Conservation (phyloP, 2,113 vertebrate genomes). For the Hydrochoerus hydrochaeris region DNA sequence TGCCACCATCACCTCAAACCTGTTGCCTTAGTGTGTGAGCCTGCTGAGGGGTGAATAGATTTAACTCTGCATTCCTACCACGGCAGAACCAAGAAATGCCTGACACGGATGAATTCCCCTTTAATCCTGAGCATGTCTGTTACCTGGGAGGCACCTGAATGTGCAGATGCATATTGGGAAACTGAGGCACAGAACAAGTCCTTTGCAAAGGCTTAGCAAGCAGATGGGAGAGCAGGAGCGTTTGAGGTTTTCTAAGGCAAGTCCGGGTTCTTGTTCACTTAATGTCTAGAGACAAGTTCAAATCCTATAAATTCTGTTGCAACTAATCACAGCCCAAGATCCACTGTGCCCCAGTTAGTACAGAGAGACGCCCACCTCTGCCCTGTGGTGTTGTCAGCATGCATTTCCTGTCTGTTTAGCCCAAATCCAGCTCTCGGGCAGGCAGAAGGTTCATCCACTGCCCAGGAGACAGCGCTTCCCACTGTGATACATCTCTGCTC, state of each 20-base stretch:
- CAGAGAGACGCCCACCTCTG: background rate
- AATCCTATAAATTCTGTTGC: background rate
- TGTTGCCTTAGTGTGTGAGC: background rate
- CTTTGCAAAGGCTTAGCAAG: background rate
- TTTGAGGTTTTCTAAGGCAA: background rate
- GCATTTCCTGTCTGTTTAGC: background rate
- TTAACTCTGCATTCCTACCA: background rate
- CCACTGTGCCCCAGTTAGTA: background rate
- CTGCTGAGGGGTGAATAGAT: background rate
- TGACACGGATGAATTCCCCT: background rate
- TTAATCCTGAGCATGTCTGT: background rate
- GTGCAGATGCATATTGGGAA: background rate
- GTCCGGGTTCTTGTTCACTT: background rate
- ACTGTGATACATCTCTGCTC: constrained; percentile 23
- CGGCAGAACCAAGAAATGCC: background rate
- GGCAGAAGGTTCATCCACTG: background rate
- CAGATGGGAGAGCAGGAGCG: background rate
- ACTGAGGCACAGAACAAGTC: background rate
- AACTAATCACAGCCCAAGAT: background rate
- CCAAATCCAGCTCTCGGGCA: accelerated
- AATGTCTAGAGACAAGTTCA: background rate
- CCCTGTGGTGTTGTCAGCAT: accelerated
- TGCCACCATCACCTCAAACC: background rate
- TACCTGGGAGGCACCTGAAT: background rate
- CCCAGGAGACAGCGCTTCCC: constrained; percentile 32